Evolutionary conservation across 2,113 vertebrate species (phyloP).

Genomic region (Scomber japonicus): DNA sequence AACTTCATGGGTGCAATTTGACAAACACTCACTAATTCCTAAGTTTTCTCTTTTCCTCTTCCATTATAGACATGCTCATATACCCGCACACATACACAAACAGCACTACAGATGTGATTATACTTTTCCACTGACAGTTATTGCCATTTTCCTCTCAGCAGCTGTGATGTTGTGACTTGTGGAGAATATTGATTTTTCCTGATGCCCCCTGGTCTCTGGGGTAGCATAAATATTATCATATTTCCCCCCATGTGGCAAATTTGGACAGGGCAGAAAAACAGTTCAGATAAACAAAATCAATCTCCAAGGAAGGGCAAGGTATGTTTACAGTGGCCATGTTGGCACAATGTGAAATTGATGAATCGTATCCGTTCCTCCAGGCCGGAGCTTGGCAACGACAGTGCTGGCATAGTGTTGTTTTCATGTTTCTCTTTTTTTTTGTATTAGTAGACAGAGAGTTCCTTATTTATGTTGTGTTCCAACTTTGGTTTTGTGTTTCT

Average conservation of each 20-base stretch:
- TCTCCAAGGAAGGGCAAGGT: slow-evolving; percentile 34
- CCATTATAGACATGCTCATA: slow-evolving; percentile 9
- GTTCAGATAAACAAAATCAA: slow-evolving; percentile 46
- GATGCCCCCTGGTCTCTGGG: slow-evolving; percentile 38
- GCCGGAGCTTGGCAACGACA: slow-evolving; percentile 11
- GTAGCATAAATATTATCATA: slow-evolving; percentile 69
- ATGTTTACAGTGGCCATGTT: slow-evolving; percentile 49
- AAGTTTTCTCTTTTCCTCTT: slow-evolving; percentile 13
- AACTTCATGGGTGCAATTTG: not conserved
- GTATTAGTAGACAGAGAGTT: slow-evolving; percentile 6
- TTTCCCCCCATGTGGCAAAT: slow-evolving; percentile 51
- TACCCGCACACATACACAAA: slow-evolving; percentile 35
- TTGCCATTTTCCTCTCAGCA: slow-evolving; percentile 53
- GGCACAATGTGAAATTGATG: slow-evolving; percentile 30
- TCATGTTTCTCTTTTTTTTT: not conserved
- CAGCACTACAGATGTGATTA: slow-evolving; percentile 50
- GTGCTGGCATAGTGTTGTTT: slow-evolving; percentile 4
- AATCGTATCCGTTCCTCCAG: slow-evolving; percentile 33
- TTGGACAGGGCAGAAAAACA: slow-evolving; percentile 41
- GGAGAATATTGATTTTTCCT: slow-evolving; percentile 70
- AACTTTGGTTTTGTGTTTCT: slow-evolving; percentile 9
- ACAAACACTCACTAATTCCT: slow-evolving; percentile 18
- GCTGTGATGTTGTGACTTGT: slow-evolving; percentile 53
- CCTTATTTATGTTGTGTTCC: slow-evolving; percentile 31
- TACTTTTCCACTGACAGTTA: slow-evolving; percentile 12